Evolutionary conservation across 2,113 vertebrate genomes (phyloP), one percentile per base, ranked within the genome.

Genomic region (Penelope pileata): DNA sequence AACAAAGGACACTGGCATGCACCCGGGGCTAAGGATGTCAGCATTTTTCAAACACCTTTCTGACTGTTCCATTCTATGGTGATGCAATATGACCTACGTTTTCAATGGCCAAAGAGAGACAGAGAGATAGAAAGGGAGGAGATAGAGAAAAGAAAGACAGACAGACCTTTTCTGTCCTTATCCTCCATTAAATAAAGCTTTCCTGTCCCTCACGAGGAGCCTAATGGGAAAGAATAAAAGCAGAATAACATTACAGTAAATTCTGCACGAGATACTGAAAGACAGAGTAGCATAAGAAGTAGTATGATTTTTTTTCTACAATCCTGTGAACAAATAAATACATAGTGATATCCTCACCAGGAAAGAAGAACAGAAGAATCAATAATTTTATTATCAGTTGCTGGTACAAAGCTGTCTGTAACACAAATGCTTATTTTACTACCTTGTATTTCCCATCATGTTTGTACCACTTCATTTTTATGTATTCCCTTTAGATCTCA

Each of bases 21-120:
- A 97, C 96, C 93, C 93, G 88, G 50, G 96, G 97, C 97, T 97
- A 97, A 96, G 94, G 97, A 96, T 97, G 97, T 97, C 97, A 97
- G 96, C 94, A 97, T 96, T 98, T 97, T 97, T 96, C 95, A 97
- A 96, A 97, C 96, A 98, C 97, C 97, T 98, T 98, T 97, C 97
- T 98, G 97, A 96, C 96, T 85, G 62, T 96, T 97, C 95, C 96
- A 96, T 97, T 97, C 90, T 93, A 88, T 77, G 47, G 96, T 98
- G 97, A 98, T 98, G 98, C 98, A 98, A 98, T 97, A 79, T 98
- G 98, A 98, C 98, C 98, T 98, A 98, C 98, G 98, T 98, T 98
- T 96, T 95, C 97, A 95, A 95, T 45, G 96, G 97, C 96, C 97
- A 98, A 88, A 98, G 97, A 98, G 97, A 98, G 95, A 97, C 95